These are phyloP conservation scores for Heliconius ethilla DNA, from an alignment of 2,888 invertebrate genomes.

Conservation along the genomic window DNA sequence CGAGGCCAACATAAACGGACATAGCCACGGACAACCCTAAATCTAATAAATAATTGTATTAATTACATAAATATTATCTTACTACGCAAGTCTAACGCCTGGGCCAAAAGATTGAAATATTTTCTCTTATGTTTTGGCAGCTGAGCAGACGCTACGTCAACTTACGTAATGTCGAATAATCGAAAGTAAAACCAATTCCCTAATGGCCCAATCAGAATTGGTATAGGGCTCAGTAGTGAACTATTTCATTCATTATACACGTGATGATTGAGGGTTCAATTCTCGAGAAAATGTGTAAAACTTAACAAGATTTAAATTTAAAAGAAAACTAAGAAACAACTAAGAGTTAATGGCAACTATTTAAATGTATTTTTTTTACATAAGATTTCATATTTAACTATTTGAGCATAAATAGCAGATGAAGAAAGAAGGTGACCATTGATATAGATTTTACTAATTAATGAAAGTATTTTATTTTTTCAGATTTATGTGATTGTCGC, in stretches of 20 bases:
- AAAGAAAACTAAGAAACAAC: too few species aligned
- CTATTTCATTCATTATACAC: not conserved
- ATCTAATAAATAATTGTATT: not conserved
- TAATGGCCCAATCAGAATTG: not conserved
- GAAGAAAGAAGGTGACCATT: too few species aligned
- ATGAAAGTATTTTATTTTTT: too few species aligned
- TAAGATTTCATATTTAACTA: not conserved
- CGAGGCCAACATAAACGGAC: not conserved
- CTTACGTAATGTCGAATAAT: not conserved
- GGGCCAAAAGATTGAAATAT: not conserved
- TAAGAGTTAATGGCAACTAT: not conserved
- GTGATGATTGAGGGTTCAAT: not conserved
- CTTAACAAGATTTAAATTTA: too few species aligned
- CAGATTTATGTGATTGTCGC: too few species aligned
- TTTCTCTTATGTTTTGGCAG: conserved; percentile 7
- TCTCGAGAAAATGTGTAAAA: not conserved
- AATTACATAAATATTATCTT: not conserved
- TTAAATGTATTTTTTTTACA: not conserved
- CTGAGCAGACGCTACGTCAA: conserved; percentile 22
- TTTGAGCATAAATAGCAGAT: too few species aligned
- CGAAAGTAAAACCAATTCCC: conserved; percentile 22
- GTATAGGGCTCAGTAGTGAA: not conserved
- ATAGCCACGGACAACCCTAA: not conserved
- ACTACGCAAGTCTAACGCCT: not conserved
- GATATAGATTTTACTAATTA: too few species aligned